Base-by-base conservation (phyloP, 2,113 vertebrate genomes). In the Epinephelus moara region DNA sequence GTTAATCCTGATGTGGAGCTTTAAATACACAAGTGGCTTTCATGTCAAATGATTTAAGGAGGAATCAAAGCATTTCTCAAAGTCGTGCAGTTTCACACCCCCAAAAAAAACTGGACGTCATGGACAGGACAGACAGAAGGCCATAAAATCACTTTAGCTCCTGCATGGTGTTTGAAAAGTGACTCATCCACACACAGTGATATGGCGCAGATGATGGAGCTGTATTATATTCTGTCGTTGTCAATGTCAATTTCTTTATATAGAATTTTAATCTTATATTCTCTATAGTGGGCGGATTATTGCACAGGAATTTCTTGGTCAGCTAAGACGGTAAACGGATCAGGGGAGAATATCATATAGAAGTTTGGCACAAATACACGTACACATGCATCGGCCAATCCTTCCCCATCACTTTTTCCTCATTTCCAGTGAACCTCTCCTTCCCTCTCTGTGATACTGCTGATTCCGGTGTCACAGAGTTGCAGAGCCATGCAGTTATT, bases 401-500 rank as follows among this genome's bases (percentile, higher is more conserved):
- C 55, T 45, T 76, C 73, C 59, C 85, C 45, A 49, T 80, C 87
- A 23, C 80, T 84, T 73, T 75, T 76, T 75, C 80, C 67, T 70
- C 62, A 64, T 76, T 80, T 74, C n/a, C 67, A 66, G 78, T 12
- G 18, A 69, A 71, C 62, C 80, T 73, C 72, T 56, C 52, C 78
- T 67, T 55, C 49, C 64, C 40, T 70, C 57, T 59, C 61, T 70
- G 74, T 70, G 88, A 89, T 90, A 89, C 59, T 91, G 93, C 93
- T 94, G 91, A 93, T 87, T 87, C 89, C 42, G 68, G 71, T 37
- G 80, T 80, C 84, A 82, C 83, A 85, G 87, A 90, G 89, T 90
- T 92, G 93, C 93, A 88, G 88, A 92, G 89, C 82, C 84, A 66
- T 70, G 90, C 92, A 94, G 42, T 93, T 92, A 88, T 93, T 94